These are phyloP conservation scores for Nudaria mundana DNA, from an alignment of 2,888 invertebrate species.

Conservation along the genomic window DNA sequence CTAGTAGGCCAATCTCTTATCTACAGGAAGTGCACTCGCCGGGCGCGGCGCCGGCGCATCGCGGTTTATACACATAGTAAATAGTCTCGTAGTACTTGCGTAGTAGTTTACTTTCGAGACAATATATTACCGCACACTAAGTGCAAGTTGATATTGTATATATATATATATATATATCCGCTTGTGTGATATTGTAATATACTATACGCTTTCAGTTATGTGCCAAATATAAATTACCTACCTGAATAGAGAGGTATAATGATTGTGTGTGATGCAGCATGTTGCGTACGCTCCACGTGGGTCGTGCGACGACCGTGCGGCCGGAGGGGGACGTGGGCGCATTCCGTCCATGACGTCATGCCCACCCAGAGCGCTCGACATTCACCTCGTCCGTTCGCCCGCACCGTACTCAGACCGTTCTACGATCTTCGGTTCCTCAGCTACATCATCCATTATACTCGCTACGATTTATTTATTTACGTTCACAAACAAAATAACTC, in stretches of 20 bases:
- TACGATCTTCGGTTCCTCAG: conserved; percentile 38
- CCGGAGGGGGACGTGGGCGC: conserved; percentile 61
- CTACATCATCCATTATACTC: conserved; percentile 63
- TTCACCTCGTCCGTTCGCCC: conserved; percentile 64
- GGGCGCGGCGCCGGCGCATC: conserved; percentile 58
- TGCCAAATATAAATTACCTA: conserved; percentile 44
- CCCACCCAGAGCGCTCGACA: conserved; percentile 76
- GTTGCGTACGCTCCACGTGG: conserved; percentile 70
- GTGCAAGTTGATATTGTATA: conserved; percentile 2
- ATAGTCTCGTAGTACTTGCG: conserved; percentile 54
- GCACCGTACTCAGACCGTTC: conserved; percentile 46
- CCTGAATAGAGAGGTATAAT: conserved; percentile 57
- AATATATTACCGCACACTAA: conserved; percentile 4
- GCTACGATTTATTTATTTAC: conserved; percentile 61
- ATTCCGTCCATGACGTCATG: conserved; percentile 80
- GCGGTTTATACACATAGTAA: conserved; percentile 50
- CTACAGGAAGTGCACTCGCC: conserved; percentile 68
- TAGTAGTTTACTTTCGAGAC: conserved; percentile 25
- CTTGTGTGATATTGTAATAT: too few species aligned
- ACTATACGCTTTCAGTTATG: conserved; percentile 29
- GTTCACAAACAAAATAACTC: conserved; percentile 45
- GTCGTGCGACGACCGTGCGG: conserved; percentile 34
- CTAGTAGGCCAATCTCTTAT: conserved; percentile 64
- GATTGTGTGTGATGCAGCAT: conserved; percentile 41
- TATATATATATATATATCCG: not conserved